Evolutionary conservation across 2,888 invertebrate species (phyloP).

Genomic region (Cheilosia urbana): DNA sequence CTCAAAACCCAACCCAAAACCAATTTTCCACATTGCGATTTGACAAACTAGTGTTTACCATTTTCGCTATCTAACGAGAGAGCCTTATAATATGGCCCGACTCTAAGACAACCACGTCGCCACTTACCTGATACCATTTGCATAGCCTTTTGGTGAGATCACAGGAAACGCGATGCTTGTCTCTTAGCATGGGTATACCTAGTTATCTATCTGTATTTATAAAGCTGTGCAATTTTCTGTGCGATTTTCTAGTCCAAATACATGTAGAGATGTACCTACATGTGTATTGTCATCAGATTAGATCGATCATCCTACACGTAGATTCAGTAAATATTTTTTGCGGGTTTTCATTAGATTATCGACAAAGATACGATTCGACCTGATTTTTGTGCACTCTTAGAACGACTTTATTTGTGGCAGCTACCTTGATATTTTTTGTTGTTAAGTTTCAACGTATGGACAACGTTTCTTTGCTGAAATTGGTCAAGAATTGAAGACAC

Average conservation of each 20-base stretch:
- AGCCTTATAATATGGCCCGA: constrained; percentile 50
- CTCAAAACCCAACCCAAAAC: constrained; percentile 72
- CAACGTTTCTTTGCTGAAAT: no score
- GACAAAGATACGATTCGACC: constrained; percentile 15
- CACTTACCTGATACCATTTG: constrained; percentile 69
- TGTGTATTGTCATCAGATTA: constrained; percentile 20
- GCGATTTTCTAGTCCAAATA: constrained; percentile 27
- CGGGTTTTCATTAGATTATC: constrained; percentile 26
- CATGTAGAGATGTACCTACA: not conserved
- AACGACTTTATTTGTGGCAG: constrained; percentile 2
- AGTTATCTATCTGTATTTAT: not conserved
- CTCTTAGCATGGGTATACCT: constrained; percentile 15
- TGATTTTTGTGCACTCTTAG: constrained; percentile 14
- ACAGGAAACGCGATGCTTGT: constrained; percentile 75
- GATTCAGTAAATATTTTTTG: constrained; percentile 18
- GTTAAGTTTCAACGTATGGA: no score
- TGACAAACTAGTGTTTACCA: constrained; percentile 73
- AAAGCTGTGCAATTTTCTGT: not conserved
- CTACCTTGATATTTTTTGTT: no score
- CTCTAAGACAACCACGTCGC: constrained; percentile 49
- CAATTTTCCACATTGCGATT: constrained; percentile 69
- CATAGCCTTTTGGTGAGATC: constrained; percentile 76
- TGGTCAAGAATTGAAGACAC: no score
- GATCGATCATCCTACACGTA: constrained; percentile 28
- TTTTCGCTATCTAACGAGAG: constrained; percentile 54